A percentile compares a stretch with the other conserved stretches of the same genome.
These are phyloP conservation scores for Rutilus rutilus DNA, from an alignment of 2,113 vertebrate genomes.

Conservation along the genomic window DNA sequence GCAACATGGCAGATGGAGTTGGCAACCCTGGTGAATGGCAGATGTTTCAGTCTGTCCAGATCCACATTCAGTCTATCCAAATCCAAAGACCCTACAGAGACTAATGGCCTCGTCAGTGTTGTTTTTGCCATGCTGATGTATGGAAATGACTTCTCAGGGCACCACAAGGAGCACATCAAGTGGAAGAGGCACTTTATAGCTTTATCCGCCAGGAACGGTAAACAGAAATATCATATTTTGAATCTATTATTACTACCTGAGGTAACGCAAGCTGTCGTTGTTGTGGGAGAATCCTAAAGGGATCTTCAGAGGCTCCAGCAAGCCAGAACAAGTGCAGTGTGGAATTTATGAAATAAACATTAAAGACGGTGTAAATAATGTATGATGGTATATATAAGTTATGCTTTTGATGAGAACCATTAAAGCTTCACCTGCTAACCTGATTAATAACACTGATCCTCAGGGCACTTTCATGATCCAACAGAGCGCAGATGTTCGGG, in stretches of 20 bases:
- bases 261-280: constrained; percentile 67
- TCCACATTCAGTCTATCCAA: constrained; percentile 59
- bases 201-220: constrained; percentile 58
- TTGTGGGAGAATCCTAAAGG: constrained; percentile 37
- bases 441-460: constrained; percentile 44
- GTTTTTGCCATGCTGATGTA: constrained; percentile 70
- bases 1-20: constrained; percentile 34
- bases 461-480: constrained; percentile 37
- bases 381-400: constrained; percentile 43
- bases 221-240: constrained; percentile 61
- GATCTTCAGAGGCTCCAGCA: constrained; percentile 40
- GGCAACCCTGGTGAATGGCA: constrained; percentile 43
- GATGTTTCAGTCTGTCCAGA: constrained; percentile 56
- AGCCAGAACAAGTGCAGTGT: constrained; percentile 53
- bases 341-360: constrained; percentile 62
- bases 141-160: constrained; percentile 67
- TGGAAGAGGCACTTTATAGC: constrained; percentile 54
- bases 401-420: constrained; percentile 46
- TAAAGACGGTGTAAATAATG: constrained; percentile 55
- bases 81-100: constrained; percentile 65
- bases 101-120: constrained; percentile 58
- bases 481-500: constrained; percentile 37
- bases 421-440: constrained; percentile 56
- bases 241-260: constrained; percentile 62
- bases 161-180: constrained; percentile 60